Conservation (phyloP, 2,888 invertebrate genomes). For the Thymelicus acteon region DNA sequence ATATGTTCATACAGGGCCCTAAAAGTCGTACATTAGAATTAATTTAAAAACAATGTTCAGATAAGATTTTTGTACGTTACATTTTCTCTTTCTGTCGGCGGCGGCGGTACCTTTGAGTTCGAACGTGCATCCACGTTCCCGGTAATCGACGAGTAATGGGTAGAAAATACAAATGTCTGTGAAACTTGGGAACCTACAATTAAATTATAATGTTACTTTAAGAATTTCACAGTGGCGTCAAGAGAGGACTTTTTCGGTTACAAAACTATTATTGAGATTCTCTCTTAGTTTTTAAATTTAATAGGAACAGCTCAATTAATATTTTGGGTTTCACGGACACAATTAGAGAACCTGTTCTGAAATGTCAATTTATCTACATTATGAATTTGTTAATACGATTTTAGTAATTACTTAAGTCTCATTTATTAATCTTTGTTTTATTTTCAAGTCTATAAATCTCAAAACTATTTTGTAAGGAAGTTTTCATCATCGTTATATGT, state of each 20-base stretch:
- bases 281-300: background rate
- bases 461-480: background rate
- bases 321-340: background rate
- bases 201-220: background rate
- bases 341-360: background rate
- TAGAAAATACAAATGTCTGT: background rate
- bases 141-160: no score
- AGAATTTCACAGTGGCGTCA: constrained; percentile 1
- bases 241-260: background rate
- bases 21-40: no score
- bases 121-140: no score
- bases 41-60: no score
- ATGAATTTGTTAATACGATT: background rate
- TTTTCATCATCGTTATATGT: background rate
- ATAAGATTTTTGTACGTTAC: no score
- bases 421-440: background rate
- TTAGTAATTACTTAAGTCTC: constrained; percentile 2
- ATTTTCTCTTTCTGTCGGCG: no score
- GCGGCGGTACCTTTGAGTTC: no score
- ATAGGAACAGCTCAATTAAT: background rate
- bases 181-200: background rate
- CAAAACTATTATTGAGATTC: background rate
- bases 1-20: no score
- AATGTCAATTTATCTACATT: background rate
- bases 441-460: constrained; percentile 29